Evolutionary conservation across 2,888 invertebrate species (phyloP).

Genomic region (Eulithis testata): DNA sequence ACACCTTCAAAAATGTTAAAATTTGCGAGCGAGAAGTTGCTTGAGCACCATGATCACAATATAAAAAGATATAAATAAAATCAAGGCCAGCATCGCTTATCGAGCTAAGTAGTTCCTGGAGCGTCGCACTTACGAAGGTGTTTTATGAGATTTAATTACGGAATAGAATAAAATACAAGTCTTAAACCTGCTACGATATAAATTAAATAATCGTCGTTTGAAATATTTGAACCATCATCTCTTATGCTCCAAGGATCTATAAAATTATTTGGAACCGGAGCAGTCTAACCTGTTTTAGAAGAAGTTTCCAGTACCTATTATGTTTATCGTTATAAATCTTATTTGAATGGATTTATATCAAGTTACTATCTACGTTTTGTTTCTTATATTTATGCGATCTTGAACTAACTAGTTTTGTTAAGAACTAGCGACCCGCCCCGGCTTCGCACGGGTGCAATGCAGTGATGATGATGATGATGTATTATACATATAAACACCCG

Average conservation of each 20-base stretch:
- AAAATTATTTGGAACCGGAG: conserved; percentile 22
- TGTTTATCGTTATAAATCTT: conserved; percentile 3
- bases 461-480: too few species aligned
- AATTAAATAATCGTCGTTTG: background rate
- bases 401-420: too few species aligned
- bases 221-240: conserved; percentile 12
- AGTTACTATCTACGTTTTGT: conserved; percentile 9
- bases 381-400: background rate
- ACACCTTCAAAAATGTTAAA: too few species aligned
- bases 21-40: too few species aligned
- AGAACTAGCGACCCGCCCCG: too few species aligned
- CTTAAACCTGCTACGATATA: conserved; percentile 13
- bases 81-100: conserved; percentile 12
- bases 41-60: too few species aligned
- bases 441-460: too few species aligned
- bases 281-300: conserved; percentile 27
- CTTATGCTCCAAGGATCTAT: conserved; percentile 18
- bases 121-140: conserved; percentile 13
- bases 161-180: conserved; percentile 7
- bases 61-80: too few species aligned
- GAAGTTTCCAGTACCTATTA: conserved; percentile 20
- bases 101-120: conserved; percentile 26
- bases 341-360: conserved; percentile 20
- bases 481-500: too few species aligned
- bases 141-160: conserved; percentile 11